Conservation (phyloP, 2,113 vertebrate species). For the Podocnemis expansa region DNA sequence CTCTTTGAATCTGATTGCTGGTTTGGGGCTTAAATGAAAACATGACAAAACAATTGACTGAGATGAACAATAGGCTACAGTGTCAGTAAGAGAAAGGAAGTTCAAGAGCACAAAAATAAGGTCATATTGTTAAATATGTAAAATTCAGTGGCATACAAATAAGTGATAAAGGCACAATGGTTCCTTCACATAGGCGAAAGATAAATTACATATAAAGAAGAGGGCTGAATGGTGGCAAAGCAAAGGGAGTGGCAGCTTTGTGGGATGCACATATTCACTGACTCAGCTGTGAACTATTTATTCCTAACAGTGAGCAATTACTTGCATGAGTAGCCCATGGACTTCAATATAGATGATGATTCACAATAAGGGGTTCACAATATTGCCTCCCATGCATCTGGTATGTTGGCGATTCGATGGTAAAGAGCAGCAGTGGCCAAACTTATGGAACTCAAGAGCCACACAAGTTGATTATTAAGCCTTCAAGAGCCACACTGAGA, state of each 20-base stretch:
- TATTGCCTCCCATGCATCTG: not conserved
- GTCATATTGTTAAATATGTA: not conserved
- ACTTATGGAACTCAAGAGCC: too few relatives aligned
- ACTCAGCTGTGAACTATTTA: not conserved
- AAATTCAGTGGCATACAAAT: not conserved
- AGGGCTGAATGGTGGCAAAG: not conserved
- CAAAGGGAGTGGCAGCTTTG: fast-evolving
- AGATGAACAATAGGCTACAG: not conserved
- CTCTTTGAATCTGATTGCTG: not conserved
- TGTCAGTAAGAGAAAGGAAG: not conserved
- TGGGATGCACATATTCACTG: not conserved
- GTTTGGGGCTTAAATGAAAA: not conserved
- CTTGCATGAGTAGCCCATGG: not conserved
- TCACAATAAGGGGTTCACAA: fast-evolving
- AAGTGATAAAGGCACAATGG: not conserved
- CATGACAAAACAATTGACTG: not conserved
- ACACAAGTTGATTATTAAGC: too few relatives aligned
- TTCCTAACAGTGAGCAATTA: too few relatives aligned
- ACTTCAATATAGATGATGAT: fast-evolving
- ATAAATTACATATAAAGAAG: not conserved
- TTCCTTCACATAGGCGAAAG: not conserved
- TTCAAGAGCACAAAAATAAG: not conserved
- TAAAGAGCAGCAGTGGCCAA: too few relatives aligned
- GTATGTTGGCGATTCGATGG: not conserved
- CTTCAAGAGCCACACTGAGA: too few relatives aligned